phyloP scores from a whole-genome alignment of 2,888 invertebrate species.

The Mythimna pallens region DNA sequence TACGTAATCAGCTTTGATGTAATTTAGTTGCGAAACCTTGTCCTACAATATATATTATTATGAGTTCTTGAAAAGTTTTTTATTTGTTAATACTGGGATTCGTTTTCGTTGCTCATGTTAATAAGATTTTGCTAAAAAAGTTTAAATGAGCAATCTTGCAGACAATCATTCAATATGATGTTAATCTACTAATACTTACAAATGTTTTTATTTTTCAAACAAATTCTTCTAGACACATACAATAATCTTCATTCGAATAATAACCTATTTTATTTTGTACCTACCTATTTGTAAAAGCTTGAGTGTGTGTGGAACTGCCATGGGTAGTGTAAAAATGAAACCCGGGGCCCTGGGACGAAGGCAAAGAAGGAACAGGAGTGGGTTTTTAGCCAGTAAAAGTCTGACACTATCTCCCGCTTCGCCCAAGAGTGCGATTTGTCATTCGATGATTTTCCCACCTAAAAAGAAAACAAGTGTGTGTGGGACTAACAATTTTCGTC shows the following conservation, averaged over 20 bases:
- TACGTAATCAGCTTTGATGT: conserved; percentile 21
- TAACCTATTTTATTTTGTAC: neutral
- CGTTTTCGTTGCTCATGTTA: neutral
- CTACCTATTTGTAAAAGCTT: neutral
- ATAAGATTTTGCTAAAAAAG: no score
- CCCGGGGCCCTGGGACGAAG: no score
- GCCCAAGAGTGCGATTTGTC: no score
- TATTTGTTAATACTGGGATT: neutral
- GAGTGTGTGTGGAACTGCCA: neutral
- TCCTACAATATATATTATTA: neutral
- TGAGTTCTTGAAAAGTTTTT: neutral
- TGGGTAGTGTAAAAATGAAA: no score
- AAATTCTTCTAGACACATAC: no score
- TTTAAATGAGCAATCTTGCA: no score
- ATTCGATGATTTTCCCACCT: no score
- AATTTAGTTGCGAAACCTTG: conserved; percentile 19
- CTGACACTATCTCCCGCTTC: no score
- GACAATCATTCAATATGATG: neutral
- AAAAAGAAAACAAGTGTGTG: no score
- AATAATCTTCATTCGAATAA: neutral
- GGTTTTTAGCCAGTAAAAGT: no score
- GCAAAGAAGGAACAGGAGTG: no score
- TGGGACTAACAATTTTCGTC: neutral
- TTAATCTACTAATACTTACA: neutral
- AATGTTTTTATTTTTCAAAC: no score